Base-by-base conservation (phyloP, 2,888 invertebrate genomes). In the Sarcophaga rosellei region DNA sequence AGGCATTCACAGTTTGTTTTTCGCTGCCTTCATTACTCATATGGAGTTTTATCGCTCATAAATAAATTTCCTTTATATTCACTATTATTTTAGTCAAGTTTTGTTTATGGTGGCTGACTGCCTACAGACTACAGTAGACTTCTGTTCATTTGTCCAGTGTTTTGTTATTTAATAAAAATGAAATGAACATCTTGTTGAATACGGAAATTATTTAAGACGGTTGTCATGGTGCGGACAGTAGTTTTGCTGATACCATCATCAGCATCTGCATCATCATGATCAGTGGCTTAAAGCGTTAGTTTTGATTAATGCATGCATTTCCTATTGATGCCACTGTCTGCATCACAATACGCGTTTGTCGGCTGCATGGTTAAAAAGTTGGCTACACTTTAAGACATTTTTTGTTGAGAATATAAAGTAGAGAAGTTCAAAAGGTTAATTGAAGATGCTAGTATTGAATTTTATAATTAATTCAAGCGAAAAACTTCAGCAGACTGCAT, bases 261-360 rank as follows among this genome's bases (percentile, higher is more conserved):
- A 20, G 73, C 59, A 23, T 61, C 76, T 35, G 35, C 35, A 69
- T 61, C 17, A 25, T 8, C 57, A 3, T 57, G 15, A 17, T 15
- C 15, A 25, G 25, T 84, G 87, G 85, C 80, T 88, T 82, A 84
- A 79, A 84, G 83, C 78, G 80, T 86, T 85, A 81, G 79, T 86
- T 85, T 84, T 88, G 87, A 88, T 88, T 88, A 88, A 87, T 88
- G 84, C 77, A 85, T 87, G 70, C 76, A 86, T 81, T 70, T 81
- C 15, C 21, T 65, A 44, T 74, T 65, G 73, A 85, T 61, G 65
- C 59, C 63, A 69, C 21, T 61, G 61, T 62, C 12, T 77, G 75
- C 66, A 62, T 6, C 35, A 6, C 6, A 35, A 66, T 79, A 45
- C 73, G 69, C 53, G 69, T 44, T 53, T 75, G 57, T 61, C 72